A percentile compares a stretch with the other conserved stretches of the same genome.
Conservation (phyloP, 2,888 invertebrate species). For the Hofmannophila pseudospretella region DNA sequence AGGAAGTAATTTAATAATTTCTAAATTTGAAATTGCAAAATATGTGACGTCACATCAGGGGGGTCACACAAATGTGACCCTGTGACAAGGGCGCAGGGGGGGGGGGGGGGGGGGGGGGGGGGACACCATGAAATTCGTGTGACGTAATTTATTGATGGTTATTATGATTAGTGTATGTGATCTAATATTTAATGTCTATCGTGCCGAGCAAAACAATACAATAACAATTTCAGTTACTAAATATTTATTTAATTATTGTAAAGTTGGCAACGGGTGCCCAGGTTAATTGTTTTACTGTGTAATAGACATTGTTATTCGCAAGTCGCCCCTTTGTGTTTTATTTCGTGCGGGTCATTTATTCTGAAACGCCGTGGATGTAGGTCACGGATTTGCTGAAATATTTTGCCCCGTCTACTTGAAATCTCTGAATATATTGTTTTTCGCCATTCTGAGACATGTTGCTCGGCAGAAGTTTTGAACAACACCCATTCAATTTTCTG, state of each 20-base stretch:
- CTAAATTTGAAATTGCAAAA: too few relatives aligned
- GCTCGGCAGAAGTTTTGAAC: too few relatives aligned
- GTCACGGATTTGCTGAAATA: constrained; percentile 25
- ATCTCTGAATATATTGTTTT: constrained; percentile 8
- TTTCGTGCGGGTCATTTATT: constrained; percentile 37
- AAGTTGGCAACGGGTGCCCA: constrained; percentile 36
- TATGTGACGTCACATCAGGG: too few relatives aligned
- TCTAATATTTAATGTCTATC: neutral
- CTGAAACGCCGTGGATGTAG: constrained; percentile 26
- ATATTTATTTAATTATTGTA: constrained; percentile 30
- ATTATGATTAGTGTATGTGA: too few relatives aligned
- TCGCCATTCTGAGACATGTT: neutral
- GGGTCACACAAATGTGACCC: too few relatives aligned
- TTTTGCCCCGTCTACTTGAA: constrained; percentile 6
- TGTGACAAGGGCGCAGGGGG: too few relatives aligned
- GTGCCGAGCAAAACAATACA: constrained; percentile 8
- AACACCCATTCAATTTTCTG: too few relatives aligned
- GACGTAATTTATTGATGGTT: too few relatives aligned
- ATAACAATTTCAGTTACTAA: constrained; percentile 23
- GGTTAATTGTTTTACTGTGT: constrained; percentile 32
- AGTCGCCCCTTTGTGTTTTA: constrained; percentile 21
- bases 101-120: too few relatives aligned
- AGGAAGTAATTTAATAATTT: too few relatives aligned
- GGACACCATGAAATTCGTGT: too few relatives aligned
- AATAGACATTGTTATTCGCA: constrained; percentile 28